phyloP scores from a whole-genome alignment of 2,113 vertebrate species.

The Triplophysa rosa region DNA sequence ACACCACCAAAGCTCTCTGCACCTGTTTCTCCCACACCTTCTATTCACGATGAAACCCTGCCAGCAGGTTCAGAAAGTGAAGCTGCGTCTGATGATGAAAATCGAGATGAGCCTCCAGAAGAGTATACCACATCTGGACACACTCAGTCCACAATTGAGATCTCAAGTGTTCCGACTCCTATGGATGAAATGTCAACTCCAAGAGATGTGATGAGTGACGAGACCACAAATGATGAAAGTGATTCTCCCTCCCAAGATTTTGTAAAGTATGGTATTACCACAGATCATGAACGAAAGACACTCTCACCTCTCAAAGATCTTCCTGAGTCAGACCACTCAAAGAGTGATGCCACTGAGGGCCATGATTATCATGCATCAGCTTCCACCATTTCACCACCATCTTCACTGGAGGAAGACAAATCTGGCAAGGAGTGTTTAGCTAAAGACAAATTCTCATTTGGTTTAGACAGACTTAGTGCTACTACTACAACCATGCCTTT shows the following conservation, averaged over 20 bases:
- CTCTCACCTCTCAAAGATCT: constrained; percentile 75
- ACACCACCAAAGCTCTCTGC: constrained; percentile 75
- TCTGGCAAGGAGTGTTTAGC: constrained; percentile 70
- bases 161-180: constrained; percentile 91
- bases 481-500: constrained; percentile 76
- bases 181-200: constrained; percentile 95
- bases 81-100: constrained; percentile 88
- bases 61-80: constrained; percentile 85
- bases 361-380: constrained; percentile 88
- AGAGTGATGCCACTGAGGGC: constrained; percentile 88
- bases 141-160: constrained; percentile 91
- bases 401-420: constrained; percentile 88
- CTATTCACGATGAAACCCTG: constrained; percentile 86
- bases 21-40: constrained; percentile 79
- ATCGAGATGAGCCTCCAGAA: constrained; percentile 84
- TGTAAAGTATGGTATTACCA: constrained; percentile 76
- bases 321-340: constrained; percentile 77
- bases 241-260: constrained; percentile 87
- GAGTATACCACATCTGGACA: constrained; percentile 89
- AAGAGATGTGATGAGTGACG: constrained; percentile 87
- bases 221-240: constrained; percentile 87
- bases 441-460: constrained; percentile 59
- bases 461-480: constrained; percentile 67
- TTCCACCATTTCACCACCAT: constrained; percentile 90
- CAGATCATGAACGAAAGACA: constrained; percentile 75